Evolutionary conservation across 2,797 vertebrate species (phyloP).

Genomic region (Cossypha heuglini): DNA sequence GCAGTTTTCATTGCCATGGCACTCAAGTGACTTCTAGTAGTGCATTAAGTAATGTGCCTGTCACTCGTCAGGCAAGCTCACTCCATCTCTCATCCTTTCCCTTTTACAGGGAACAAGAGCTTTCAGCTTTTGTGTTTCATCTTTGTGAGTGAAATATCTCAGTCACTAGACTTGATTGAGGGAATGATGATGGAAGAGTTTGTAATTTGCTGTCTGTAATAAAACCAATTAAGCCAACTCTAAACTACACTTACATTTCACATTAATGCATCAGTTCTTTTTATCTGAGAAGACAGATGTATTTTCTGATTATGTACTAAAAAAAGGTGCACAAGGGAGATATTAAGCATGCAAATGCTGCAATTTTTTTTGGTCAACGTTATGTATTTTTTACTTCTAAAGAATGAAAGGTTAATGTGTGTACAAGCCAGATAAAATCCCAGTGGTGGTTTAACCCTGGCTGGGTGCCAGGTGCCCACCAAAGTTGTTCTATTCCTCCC

Average conservation of each 20-base stretch:
- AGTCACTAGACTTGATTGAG: background rate
- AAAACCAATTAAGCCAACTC: background rate
- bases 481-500: background rate
- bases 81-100: background rate
- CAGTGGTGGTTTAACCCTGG: background rate
- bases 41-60: background rate
- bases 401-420: background rate
- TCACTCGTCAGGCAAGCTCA: background rate
- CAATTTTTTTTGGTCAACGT: background rate
- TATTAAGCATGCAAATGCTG: background rate
- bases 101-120: background rate
- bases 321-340: background rate
- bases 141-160: background rate
- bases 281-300: background rate
- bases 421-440: background rate
- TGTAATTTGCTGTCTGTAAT: background rate
- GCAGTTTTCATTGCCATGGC: conserved; percentile 5
- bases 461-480: background rate
- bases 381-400: background rate
- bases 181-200: background rate
- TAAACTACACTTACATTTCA: background rate
- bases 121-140: background rate
- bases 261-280: background rate
- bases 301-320: background rate
- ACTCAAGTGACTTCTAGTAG: background rate